Base-by-base conservation (phyloP, 23 tunicate genomes). In the Phallusia fumigata region DNA sequence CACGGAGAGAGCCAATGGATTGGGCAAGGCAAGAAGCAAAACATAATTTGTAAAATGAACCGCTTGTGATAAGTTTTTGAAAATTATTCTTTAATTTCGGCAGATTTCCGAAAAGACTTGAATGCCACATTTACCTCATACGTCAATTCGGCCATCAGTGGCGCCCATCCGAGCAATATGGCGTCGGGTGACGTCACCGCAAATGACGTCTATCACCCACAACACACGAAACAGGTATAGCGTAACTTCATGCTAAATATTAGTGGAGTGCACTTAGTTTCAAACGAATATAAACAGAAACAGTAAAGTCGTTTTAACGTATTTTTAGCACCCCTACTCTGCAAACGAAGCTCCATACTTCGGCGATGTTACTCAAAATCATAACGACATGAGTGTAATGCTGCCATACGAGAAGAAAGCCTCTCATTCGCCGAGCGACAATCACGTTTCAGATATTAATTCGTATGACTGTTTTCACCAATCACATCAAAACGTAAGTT, bases 1-100 rank as follows among this genome's bases (percentile, higher is more conserved):
- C 28, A 36, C 21, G 30, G 52, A 16, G 80, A 77, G 35, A 22
- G 80, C 35, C 33, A 79, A 52, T 79, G 83, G 81, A 36, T 77
- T 1, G 32, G 31, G 35, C 47, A 40, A 40, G 47, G 47, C 10
- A 3, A 40, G 47, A 40, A 40, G 10, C 47, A 40, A 5, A 40
- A 40, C 47, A 40, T 40, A 40, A 40, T 40, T 3, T 40, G 10
- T 40, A 5, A 40, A 40, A 40, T 10, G 47, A n/a, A n/a, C n/a
- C n/a, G n/a, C n/a, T n/a, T n/a, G n/a, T n/a, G n/a, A n/a, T n/a
- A n/a, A n/a, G n/a, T n/a, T n/a, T n/a, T n/a, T n/a, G n/a, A n/a
- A n/a, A n/a, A n/a, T n/a, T n/a, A n/a, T 40, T 40, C 10, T 40
- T 10, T 40, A 5, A 5, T 58, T 58, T 22, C 26, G 1, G 15